Evolutionary conservation across 2,113 vertebrate genomes (phyloP), one percentile per base, ranked within the genome.

Genomic region (Hyaena hyaena): DNA sequence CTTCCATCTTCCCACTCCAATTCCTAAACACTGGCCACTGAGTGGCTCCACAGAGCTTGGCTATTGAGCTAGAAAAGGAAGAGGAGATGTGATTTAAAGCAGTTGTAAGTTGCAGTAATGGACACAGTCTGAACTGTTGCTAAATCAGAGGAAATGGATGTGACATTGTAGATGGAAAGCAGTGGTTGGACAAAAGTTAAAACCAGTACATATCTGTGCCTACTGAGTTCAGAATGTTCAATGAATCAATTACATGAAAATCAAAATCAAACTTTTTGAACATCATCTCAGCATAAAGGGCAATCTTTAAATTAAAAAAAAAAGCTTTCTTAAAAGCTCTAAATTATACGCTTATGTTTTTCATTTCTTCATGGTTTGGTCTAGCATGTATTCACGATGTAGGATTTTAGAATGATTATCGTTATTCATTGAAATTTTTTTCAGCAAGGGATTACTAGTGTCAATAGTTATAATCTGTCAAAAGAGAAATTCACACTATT

Each of bases 141-240:
- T 31, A 88, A 79, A 45, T 61, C 73, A 74, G 45, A 69, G 7
- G 33, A 90, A 80, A 92, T n/a, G 66, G 39, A 92, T 63, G 90
- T 97, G 76, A 66, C 10, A 31, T 55, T 73, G 28, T 16, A 90
- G 21, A 45, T 95, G 17, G 35, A 68, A 88, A 88, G 11, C 7
- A 88, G 39, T 80, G 81, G 35, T 3, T n/a, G 15, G 63, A 97
- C 61, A 90, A 90, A 83, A 96, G 66, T 88, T 15, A 69, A 90
- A 92, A 33, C n/a, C 8, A 71, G 50, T 85, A 87, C 31, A 19
- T 65, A 53, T 85, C 55, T 93, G n/a, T 58, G 15, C 2, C n/a
- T 66, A 35, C 14, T 65, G 39, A 91, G 35, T 55, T 92, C 55
- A 73, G 61, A 96, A 45, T 53, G 45, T 95, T 88, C 26, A 61